A percentile compares a stretch with the other conserved stretches of the same genome.
These are phyloP conservation scores for Lithophane socia DNA, from an alignment of 2,888 invertebrate species.

Conservation along the genomic window DNA sequence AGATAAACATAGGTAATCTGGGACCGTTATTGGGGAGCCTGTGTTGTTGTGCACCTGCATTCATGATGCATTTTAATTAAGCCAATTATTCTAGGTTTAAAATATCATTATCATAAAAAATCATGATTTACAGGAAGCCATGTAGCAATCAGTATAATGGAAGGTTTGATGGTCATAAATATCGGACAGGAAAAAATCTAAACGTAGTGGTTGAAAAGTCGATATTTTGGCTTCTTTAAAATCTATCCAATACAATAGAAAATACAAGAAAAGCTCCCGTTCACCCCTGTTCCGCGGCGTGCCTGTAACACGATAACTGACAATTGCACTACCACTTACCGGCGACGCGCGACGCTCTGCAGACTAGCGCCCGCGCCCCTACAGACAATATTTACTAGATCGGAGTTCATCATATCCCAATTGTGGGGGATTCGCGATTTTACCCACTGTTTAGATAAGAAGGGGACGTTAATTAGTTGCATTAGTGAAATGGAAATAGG, in stretches of 20 bases:
- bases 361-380: slow-evolving; percentile 31
- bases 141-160: background rate
- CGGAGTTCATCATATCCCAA: slow-evolving; percentile 48
- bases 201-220: background rate
- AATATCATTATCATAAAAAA: background rate
- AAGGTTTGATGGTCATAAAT: background rate
- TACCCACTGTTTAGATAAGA: slow-evolving; percentile 19
- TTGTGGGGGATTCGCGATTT: slow-evolving; percentile 42
- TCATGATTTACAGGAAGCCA: background rate
- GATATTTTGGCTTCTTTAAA: background rate
- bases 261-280: background rate
- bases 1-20: background rate
- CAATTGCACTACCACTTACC: slow-evolving; percentile 74
- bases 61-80: background rate
- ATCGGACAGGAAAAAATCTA: background rate
- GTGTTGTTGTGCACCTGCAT: background rate
- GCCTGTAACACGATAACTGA: slow-evolving; percentile 74
- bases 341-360: slow-evolving; percentile 56
- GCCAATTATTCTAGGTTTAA: background rate
- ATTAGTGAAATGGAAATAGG: slow-evolving; percentile 40
- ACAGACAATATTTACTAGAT: slow-evolving; percentile 48
- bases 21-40: background rate
- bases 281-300: slow-evolving; percentile 40
- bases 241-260: background rate
- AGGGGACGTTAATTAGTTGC: slow-evolving; percentile 42